A percentile compares a stretch with the other conserved stretches of the same genome.
phyloP scores from a whole-genome alignment of 2,888 invertebrate species.

The Phalangium opilio region DNA sequence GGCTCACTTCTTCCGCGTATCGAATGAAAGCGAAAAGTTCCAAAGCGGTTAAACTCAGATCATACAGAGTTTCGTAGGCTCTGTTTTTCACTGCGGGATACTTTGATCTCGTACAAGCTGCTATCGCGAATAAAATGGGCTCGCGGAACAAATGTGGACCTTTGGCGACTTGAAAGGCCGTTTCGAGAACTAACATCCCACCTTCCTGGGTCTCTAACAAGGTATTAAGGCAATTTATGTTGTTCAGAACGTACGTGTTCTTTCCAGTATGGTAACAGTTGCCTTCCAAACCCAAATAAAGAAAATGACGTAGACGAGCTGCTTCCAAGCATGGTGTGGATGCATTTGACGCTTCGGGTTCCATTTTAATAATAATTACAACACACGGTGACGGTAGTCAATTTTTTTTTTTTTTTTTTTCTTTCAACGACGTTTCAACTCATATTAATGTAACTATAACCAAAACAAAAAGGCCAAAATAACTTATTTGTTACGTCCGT shows the following conservation, averaged over 20 bases:
- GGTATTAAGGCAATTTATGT: slow-evolving; percentile 6
- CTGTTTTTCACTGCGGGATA: slow-evolving; percentile 36
- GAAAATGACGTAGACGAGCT: slow-evolving; percentile 8
- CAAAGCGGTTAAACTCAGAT: slow-evolving; percentile 45
- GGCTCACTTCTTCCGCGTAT: slow-evolving; percentile 38
- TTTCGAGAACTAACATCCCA: slow-evolving; percentile 7
- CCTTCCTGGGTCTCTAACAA: slow-evolving; percentile 4
- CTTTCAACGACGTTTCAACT: too few species aligned
- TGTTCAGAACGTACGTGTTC: slow-evolving; percentile 8
- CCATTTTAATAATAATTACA: too few species aligned
- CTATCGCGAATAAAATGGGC: slow-evolving; percentile 46
- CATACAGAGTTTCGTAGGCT: slow-evolving; percentile 39
- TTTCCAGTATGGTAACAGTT: slow-evolving; percentile 7
- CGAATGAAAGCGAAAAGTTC: slow-evolving; percentile 47
- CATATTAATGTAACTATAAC: too few species aligned
- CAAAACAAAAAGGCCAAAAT: too few species aligned
- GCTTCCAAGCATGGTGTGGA: too few species aligned
- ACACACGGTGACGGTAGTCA: too few species aligned
- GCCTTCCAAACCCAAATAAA: slow-evolving; percentile 15
- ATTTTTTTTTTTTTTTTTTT: too few species aligned
- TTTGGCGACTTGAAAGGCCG: slow-evolving; percentile 6
- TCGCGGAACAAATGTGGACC: slow-evolving; percentile 11
- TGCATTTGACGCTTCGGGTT: too few species aligned
- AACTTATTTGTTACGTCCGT: too few species aligned
- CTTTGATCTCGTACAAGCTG: slow-evolving; percentile 40